Percentiles rank a stretch among this genome's conserved stretches.
Conservation (phyloP, 2,113 vertebrate genomes). For the Chaetura pelagica region DNA sequence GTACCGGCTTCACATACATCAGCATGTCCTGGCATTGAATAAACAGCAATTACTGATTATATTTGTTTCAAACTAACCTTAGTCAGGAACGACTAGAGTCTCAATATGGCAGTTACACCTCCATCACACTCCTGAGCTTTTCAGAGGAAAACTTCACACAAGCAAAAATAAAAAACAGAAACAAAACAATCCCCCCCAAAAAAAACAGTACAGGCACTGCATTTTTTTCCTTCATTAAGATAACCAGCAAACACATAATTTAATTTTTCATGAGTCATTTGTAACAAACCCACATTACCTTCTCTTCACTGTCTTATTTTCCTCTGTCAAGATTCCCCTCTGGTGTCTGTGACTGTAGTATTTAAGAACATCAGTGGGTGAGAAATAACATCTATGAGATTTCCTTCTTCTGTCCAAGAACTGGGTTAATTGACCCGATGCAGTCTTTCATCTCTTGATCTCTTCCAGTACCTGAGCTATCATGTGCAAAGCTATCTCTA, state of each 20-base stretch:
- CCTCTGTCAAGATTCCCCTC: background rate
- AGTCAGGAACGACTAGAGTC: background rate
- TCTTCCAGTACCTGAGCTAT: background rate
- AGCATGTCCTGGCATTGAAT: background rate
- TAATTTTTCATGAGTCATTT: background rate
- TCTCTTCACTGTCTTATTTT: background rate
- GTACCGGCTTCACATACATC: background rate
- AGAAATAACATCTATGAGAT: background rate
- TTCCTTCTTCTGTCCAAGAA: background rate
- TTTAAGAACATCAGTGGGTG: background rate
- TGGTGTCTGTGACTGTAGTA: background rate
- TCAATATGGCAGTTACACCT: background rate
- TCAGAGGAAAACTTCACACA: background rate
- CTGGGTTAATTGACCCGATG: background rate
- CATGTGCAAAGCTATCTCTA: background rate
- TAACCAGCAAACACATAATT: background rate
- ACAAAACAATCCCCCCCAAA: no score
- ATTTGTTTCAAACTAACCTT: background rate
- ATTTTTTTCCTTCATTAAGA: background rate
- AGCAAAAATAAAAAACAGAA: background rate
- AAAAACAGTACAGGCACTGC: background rate
- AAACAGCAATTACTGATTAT: background rate
- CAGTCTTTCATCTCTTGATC: background rate
- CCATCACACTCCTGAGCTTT: background rate
- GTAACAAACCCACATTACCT: background rate